Evolutionary conservation across 2,888 invertebrate genomes (phyloP), one percentile per base, ranked within the genome.

Genomic region (Augochlorella aurata): DNA sequence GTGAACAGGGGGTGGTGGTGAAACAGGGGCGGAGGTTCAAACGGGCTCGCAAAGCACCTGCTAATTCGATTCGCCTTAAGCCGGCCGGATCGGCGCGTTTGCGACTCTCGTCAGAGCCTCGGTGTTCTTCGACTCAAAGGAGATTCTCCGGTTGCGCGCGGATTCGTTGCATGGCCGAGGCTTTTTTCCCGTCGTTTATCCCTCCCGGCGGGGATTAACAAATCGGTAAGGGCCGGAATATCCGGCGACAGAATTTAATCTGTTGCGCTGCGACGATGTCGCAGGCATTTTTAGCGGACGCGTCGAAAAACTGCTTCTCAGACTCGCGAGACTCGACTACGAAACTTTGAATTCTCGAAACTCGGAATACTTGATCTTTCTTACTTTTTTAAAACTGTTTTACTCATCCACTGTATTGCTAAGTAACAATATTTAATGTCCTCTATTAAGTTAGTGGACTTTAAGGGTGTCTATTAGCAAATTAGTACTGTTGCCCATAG

Each of bases 71-170:
- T 50, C 29, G 18, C 21, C 29, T 49, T 24, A 49, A 68, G 67
- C 67, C 16, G 47, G 24, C 16, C 8, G 66, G 66, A 47, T 66
- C 47, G 66, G n/a, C 66, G 66, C 45, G 47, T 45, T 66, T 45
- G 45, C 66, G 66, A 66, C 12, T 38, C 38, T 66, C 47, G 47
- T 65, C 44, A 65, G n/a, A 21, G 16, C 14, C 45, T 45, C 45
- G 21, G 14, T 45, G 66, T 66, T 66, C 66, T 65, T 65, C 44
- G n/a, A 65, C 65, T 38, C 65, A 65, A 65, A 65, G 65, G n/a
- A 65, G n/a, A 38, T 50, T 65, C n/a, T 12, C 58, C 24, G 58
- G 58, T 58, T 7, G 58, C 65, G 44, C 65, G 44, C 65, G 44
- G 44, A 63, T 38, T 63, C 9, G 65, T n/a, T 63, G 38, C 63